These are phyloP conservation scores for Cervus canadensis DNA, from an alignment of 2,113 vertebrate species.

Conservation along the genomic window DNA sequence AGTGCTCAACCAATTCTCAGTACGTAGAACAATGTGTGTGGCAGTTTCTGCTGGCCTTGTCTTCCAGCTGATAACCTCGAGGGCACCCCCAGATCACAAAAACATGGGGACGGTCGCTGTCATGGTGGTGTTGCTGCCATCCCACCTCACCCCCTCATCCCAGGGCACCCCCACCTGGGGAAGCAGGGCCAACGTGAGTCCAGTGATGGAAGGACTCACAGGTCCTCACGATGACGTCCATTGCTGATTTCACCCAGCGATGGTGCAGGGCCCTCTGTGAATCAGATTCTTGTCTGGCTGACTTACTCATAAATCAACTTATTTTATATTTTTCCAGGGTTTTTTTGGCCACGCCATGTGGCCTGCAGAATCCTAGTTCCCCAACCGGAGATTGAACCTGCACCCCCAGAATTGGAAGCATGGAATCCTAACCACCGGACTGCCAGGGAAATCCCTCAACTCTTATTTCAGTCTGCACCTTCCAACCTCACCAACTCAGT, in stretches of 20 bases:
- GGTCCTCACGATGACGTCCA: not conserved
- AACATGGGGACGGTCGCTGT: not conserved
- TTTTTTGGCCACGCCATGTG: not conserved
- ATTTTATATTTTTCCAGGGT: not conserved
- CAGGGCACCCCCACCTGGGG: too few species aligned
- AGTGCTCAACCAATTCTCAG: rapidly evolving
- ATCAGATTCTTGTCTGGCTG: not conserved
- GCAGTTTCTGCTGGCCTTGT: not conserved
- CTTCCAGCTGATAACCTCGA: not conserved
- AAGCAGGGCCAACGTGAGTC: not conserved
- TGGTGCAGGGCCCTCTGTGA: not conserved
- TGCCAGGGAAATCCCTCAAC: not conserved
- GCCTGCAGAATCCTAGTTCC: not conserved
- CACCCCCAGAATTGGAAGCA: not conserved
- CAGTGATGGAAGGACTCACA: not conserved
- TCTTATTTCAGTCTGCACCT: not conserved
- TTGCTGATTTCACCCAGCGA: not conserved
- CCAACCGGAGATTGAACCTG: rapidly evolving
- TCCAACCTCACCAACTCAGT: not conserved
- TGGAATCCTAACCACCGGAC: not conserved
- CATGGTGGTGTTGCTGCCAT: rapidly evolving
- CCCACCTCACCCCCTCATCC: not conserved
- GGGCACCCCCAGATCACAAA: not conserved
- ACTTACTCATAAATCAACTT: not conserved
- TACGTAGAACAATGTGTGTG: rapidly evolving